phyloP scores from a whole-genome alignment of 2,888 invertebrate species.

The Habrosyne pyritoides region DNA sequence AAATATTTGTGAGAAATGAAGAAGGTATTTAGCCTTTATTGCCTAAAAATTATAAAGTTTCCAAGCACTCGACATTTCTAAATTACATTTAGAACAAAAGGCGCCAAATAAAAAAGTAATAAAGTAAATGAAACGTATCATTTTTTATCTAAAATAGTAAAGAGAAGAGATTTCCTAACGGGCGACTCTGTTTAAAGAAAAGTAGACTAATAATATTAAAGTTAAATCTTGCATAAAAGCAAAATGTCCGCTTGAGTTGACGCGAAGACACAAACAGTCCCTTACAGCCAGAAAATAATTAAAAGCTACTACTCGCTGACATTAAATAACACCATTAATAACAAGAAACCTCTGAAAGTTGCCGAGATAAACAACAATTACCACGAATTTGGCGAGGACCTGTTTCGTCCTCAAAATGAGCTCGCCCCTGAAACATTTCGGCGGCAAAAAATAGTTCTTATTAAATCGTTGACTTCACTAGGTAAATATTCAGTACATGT shows the following conservation, averaged over 20 bases:
- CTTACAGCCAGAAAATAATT: slow-evolving; percentile 69
- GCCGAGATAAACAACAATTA: slow-evolving; percentile 74
- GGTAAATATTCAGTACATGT: not conserved
- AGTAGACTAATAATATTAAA: slow-evolving; percentile 46
- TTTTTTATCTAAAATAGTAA: slow-evolving; percentile 13
- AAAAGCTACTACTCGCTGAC: slow-evolving; percentile 69
- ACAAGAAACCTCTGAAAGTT: slow-evolving; percentile 68
- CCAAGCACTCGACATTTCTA: not conserved
- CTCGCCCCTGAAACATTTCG: slow-evolving; percentile 34
- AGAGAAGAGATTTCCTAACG: slow-evolving; percentile 23
- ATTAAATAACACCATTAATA: slow-evolving; percentile 77
- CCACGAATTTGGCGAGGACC: slow-evolving; percentile 53
- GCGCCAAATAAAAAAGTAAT: not conserved
- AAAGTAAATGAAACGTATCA: not conserved
- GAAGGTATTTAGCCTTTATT: not conserved
- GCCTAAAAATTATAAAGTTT: not conserved
- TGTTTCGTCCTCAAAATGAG: slow-evolving; percentile 44
- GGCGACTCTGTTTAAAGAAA: slow-evolving; percentile 24
- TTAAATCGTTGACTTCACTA: not conserved
- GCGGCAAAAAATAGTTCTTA: slow-evolving; percentile 21
- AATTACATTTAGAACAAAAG: not conserved
- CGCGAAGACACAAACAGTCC: slow-evolving; percentile 55
- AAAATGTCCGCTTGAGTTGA: slow-evolving; percentile 57
- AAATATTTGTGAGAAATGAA: too few relatives aligned
- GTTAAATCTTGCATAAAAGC: slow-evolving; percentile 58